Percentiles rank a stretch among this genome's conserved stretches.
Conservation (phyloP, 2,797 vertebrate genomes). For the Emydoidea blandingii region DNA sequence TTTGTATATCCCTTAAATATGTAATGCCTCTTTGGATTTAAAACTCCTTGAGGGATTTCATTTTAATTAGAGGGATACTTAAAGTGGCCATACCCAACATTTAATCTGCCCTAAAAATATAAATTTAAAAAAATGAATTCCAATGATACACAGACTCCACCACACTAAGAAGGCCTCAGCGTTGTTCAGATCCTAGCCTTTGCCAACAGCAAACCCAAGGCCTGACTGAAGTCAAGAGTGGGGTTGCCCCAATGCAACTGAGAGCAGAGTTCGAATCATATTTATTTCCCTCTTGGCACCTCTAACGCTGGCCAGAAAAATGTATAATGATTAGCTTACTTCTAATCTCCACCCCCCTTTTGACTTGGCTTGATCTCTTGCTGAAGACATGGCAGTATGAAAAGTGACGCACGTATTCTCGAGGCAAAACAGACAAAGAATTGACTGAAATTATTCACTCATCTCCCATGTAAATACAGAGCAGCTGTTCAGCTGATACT, state of each 20-base stretch:
- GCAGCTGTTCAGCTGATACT: background rate
- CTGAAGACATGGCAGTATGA: background rate
- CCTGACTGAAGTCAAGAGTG: background rate
- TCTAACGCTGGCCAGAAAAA: rapidly evolving
- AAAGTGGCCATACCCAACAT: background rate
- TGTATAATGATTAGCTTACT: rapidly evolving
- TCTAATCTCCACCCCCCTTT: background rate
- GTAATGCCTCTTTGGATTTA: background rate
- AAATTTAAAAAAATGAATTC: background rate
- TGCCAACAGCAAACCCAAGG: background rate
- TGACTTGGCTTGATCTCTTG: background rate
- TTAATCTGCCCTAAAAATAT: slow-evolving; percentile 1
- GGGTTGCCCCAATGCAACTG: background rate
- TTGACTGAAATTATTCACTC: background rate
- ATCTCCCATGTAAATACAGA: background rate
- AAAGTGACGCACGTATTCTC: background rate
- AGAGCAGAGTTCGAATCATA: rapidly evolving
- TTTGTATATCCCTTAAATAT: slow-evolving; percentile 6
- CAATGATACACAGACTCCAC: background rate
- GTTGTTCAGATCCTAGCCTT: background rate
- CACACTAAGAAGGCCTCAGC: background rate
- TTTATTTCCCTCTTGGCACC: background rate
- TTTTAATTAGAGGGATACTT: slow-evolving; percentile 65
- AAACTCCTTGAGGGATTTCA: slow-evolving; percentile 35
- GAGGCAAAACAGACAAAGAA: background rate